Percentiles rank a stretch among this genome's conserved stretches.
These are phyloP conservation scores for Neogobius melanostomus DNA, from an alignment of 2,113 vertebrate genomes.

Conservation along the genomic window DNA sequence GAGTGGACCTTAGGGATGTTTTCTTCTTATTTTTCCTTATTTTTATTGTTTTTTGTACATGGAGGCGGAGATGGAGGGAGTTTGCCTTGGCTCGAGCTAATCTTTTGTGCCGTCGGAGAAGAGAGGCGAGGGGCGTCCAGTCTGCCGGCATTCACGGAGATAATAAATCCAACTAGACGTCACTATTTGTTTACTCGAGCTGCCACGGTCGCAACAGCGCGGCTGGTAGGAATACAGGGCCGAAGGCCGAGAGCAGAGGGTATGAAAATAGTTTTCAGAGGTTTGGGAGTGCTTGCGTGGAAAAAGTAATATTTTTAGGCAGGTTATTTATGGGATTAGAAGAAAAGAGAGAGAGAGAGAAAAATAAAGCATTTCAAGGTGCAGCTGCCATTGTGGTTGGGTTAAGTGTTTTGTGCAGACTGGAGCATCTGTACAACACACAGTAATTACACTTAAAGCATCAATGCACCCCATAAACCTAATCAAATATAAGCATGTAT, in stretches of 20 bases:
- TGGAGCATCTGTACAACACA: neutral
- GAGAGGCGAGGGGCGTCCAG: constrained; percentile 3
- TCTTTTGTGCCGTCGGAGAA: constrained; percentile 18
- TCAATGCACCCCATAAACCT: neutral
- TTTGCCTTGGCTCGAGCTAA: constrained; percentile 15
- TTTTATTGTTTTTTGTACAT: constrained; percentile 10
- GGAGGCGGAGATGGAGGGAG: constrained; percentile 19
- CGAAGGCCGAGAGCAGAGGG: neutral
- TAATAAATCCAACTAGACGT: constrained; percentile 32
- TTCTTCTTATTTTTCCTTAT: neutral
- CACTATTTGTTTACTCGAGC: constrained; percentile 39
- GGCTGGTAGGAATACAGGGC: neutral
- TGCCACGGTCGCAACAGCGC: neutral
- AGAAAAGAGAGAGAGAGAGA: too few species aligned
- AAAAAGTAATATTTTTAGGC: constrained; percentile 17
- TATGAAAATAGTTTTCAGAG: constrained; percentile 11
- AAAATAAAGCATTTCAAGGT: neutral
- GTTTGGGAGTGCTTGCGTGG: constrained; percentile 19
- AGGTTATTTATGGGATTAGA: neutral
- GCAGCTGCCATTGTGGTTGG: neutral
- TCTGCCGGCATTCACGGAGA: constrained; percentile 8
- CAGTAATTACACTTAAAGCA: neutral
- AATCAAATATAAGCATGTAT: too few species aligned
- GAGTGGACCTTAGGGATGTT: constrained; percentile 9
- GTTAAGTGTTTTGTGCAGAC: neutral